These are phyloP conservation scores for Trissonchulus sp. DNA, from an alignment of 2,888 invertebrate species.

Conservation along the genomic window DNA sequence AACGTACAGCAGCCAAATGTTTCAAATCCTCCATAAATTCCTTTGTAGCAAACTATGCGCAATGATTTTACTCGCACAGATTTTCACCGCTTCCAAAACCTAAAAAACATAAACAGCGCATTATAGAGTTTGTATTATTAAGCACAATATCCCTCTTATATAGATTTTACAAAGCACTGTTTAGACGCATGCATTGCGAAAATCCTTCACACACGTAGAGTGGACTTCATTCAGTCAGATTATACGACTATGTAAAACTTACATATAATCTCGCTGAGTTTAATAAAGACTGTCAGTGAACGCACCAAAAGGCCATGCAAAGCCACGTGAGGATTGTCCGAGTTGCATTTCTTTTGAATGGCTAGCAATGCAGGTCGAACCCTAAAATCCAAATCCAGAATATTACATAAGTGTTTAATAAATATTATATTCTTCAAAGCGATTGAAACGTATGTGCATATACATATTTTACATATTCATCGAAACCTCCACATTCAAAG, in stretches of 20 bases:
- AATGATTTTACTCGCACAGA: slow-evolving; percentile 84
- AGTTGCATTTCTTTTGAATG: slow-evolving; percentile 80
- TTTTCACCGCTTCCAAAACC: slow-evolving; percentile 87
- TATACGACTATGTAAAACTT: too few species aligned
- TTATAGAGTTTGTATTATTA: slow-evolving; percentile 22
- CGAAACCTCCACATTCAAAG: too few species aligned
- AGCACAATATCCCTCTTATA: slow-evolving; percentile 62
- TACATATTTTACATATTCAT: too few species aligned
- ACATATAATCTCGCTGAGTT: too few species aligned
- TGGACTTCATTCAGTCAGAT: too few species aligned
- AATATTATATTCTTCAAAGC: too few species aligned
- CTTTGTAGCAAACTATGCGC: slow-evolving; percentile 80
- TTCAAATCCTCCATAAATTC: slow-evolving; percentile 88
- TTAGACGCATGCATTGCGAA: too few species aligned
- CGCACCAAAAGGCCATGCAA: slow-evolving; percentile 52
- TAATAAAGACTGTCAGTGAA: too few species aligned
- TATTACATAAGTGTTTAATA: too few species aligned
- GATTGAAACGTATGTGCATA: too few species aligned
- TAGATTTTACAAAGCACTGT: slow-evolving; percentile 77
- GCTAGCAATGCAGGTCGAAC: slow-evolving; percentile 70
- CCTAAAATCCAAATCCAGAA: too few species aligned
- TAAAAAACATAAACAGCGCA: slow-evolving; percentile 47
- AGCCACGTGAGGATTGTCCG: slow-evolving; percentile 86
- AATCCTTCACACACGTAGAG: too few species aligned
- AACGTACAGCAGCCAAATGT: slow-evolving; percentile 56